These are phyloP conservation scores for Machaerirhynchus nigripectus DNA, from an alignment of 2,113 vertebrate species.

Conservation along the genomic window DNA sequence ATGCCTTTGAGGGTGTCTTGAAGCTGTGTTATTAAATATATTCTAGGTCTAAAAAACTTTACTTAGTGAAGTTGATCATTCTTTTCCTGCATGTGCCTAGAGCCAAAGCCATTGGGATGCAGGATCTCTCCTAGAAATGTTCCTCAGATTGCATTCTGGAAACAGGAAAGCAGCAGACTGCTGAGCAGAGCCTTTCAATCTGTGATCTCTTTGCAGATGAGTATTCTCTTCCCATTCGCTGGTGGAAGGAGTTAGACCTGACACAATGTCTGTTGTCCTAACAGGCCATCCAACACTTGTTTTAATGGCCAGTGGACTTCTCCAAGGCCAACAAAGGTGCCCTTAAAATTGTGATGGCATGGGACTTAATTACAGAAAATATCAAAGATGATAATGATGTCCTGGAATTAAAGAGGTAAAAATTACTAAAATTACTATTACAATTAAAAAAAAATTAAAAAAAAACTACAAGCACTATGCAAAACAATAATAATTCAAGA, in stretches of 20 bases:
- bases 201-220: not conserved
- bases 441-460: not conserved
- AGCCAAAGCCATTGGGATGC: not conserved
- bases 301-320: not conserved
- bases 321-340: not conserved
- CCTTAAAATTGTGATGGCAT: not conserved
- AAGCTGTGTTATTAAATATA: not conserved
- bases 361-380: not conserved
- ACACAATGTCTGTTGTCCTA: not conserved
- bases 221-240: not conserved
- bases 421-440: not conserved
- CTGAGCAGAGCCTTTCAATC: not conserved
- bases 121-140: not conserved
- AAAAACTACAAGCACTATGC: not conserved
- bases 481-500: not conserved
- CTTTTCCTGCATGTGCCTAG: not conserved
- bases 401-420: not conserved
- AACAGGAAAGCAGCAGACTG: not conserved
- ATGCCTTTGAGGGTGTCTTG: not conserved
- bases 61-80: not conserved
- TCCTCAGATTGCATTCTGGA: not conserved
- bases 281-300: not conserved
- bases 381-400: not conserved
- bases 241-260: not conserved
- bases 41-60: not conserved